Evolutionary conservation across 2,113 vertebrate genomes (phyloP), one percentile per base, ranked within the genome.

Genomic region (Copsychus sechellarum): DNA sequence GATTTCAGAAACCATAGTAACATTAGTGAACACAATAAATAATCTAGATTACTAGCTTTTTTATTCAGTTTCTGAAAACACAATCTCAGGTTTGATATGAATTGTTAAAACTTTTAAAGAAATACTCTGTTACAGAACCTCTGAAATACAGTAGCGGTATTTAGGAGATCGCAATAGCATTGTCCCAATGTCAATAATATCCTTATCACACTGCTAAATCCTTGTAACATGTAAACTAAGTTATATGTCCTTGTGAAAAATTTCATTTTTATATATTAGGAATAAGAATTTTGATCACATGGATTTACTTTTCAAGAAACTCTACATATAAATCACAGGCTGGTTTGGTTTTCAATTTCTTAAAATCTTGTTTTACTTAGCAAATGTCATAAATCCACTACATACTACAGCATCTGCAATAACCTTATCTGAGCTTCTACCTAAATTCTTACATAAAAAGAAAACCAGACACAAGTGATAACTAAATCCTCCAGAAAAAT

Each of bases 1-100:
- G 23, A 90, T 95, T 95, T 92, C 67, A 81, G 50, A 94, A 95
- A 61, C 40, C 92, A 56, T 19, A 78, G 25, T 16, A 90, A 31
- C 11, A 69, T 72, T 61, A 84, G 19, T 64, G 16, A 93, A 42
- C 14, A 73, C 5, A 79, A 56, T 33, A 93, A 93, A 90, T 93
- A 72, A 92, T 76, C 14, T 43, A 81, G 8, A 74, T 86, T 36
- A 81, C 11, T 69, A 60, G 50, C 9, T 92, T 71, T 13, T 81
- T 84, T 29, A 79, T 65, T 74, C 40, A 26, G 25, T 9, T 12
- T 86, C 50, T 65, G 62, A 76, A 78, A 94, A 93, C 58, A 5
- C 7, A 54, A 4, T 20, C 71, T 93, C 62, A 84, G 64, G 12
- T 89, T 81, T 81, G 9, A 51, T 62, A n/a, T 3, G 11, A 47